Conservation (phyloP, 2,888 invertebrate genomes). For the Xylota segnis region DNA sequence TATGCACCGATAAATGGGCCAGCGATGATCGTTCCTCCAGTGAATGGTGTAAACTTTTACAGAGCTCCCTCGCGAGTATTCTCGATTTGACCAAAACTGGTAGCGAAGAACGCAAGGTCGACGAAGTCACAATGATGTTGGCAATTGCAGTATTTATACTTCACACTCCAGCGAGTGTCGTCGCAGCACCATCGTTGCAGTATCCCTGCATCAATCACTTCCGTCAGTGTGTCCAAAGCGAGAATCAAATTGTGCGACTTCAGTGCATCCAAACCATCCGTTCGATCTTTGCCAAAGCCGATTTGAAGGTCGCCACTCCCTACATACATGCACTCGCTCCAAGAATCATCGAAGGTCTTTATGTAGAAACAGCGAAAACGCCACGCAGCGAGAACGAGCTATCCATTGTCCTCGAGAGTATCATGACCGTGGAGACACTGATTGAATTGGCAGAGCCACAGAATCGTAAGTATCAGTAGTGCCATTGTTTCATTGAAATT, state of each 20-base stretch:
- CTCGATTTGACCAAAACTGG: constrained; percentile 95
- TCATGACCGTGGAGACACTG: constrained; percentile 90
- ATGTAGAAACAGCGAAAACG: constrained; percentile 87
- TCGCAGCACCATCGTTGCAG: constrained; percentile 92
- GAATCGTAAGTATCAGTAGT: constrained; percentile 88
- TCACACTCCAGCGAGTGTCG: constrained; percentile 91
- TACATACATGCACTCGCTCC: constrained; percentile 94
- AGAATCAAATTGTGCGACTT: constrained; percentile 88
- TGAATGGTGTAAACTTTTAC: constrained; percentile 92
- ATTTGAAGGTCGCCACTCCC: constrained; percentile 89
- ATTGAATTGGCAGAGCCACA: constrained; percentile 90
- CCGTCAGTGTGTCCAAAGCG: constrained; percentile 91
- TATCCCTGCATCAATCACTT: constrained; percentile 97
- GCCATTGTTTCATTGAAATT: constrained; percentile 41
- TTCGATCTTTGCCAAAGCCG: constrained; percentile 90
- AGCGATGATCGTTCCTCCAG: constrained; percentile 87
- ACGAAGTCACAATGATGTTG: constrained; percentile 94
- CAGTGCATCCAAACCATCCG: constrained; percentile 92
- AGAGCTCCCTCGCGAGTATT: constrained; percentile 95
- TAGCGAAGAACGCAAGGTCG: constrained; percentile 90
- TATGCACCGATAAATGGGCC: constrained; percentile 88
- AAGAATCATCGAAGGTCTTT: constrained; percentile 90
- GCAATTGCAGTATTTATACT: constrained; percentile 95
- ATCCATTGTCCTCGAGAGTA: constrained; percentile 89
- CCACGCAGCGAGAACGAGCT: constrained; percentile 89